phyloP scores from a whole-genome alignment of 2,888 invertebrate species.

The Drosophila anceps region DNA sequence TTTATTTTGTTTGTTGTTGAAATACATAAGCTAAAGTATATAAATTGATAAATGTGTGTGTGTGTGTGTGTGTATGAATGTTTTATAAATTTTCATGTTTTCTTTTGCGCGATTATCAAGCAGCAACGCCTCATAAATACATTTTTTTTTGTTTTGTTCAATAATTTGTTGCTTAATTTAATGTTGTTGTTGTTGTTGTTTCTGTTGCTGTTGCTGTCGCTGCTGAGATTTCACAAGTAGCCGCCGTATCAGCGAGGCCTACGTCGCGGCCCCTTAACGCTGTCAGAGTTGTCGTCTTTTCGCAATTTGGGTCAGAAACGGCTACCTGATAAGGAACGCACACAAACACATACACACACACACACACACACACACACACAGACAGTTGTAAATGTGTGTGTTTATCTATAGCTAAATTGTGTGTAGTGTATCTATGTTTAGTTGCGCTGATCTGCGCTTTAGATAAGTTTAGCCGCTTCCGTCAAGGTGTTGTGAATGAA shows the following conservation, averaged over 20 bases:
- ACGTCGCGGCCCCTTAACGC: slow-evolving; percentile 32
- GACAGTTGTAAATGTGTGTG: too few relatives aligned
- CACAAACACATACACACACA: slow-evolving; percentile 1
- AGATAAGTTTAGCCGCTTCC: slow-evolving; percentile 50
- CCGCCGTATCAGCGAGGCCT: slow-evolving; percentile 65
- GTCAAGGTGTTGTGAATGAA: slow-evolving; percentile 44
- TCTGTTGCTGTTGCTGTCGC: slow-evolving; percentile 41
- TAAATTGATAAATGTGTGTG: background rate
- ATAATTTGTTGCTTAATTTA: slow-evolving; percentile 77
- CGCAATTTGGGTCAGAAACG: slow-evolving; percentile 75
- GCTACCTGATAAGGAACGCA: slow-evolving; percentile 63
- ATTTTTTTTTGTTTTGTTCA: slow-evolving; percentile 56
- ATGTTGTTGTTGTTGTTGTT: slow-evolving; percentile 42
- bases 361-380: background rate
- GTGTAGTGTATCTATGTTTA: slow-evolving; percentile 51
- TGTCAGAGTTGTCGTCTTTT: slow-evolving; percentile 52
- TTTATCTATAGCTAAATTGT: slow-evolving; percentile 18
- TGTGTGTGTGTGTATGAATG: background rate
- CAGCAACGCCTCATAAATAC: slow-evolving; percentile 48
- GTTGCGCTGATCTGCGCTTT: slow-evolving; percentile 20
- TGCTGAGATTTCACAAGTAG: slow-evolving; percentile 63
- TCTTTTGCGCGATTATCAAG: slow-evolving; percentile 48
- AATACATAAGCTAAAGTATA: slow-evolving; percentile 16
- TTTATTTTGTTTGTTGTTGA: slow-evolving; percentile 11
- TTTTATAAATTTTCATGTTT: slow-evolving; percentile 37